Evolutionary conservation across 2,888 invertebrate genomes (phyloP).

Genomic region (Anthrax anthrax): DNA sequence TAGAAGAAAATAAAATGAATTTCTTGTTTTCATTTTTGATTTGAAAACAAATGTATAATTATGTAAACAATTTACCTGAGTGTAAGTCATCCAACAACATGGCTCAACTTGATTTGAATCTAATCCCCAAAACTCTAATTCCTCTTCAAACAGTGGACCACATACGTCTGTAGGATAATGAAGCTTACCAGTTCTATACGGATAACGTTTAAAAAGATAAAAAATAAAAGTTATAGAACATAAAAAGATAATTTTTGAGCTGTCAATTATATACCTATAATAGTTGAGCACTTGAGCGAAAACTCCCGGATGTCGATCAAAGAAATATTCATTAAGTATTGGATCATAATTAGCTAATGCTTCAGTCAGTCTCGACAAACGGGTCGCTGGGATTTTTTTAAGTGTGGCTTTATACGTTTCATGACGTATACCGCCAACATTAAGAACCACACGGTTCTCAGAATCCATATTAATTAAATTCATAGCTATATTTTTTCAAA

Average conservation of each 20-base stretch:
- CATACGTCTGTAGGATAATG: conserved; percentile 99
- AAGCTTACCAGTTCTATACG: conserved; percentile 79
- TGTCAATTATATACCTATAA: conserved; percentile 50
- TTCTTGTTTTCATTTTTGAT: no score
- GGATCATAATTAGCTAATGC: conserved; percentile 98
- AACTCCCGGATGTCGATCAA: conserved; percentile 91
- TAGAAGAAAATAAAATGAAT: no score
- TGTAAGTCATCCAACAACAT: conserved; percentile 99
- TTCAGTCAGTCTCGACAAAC: conserved; percentile 86
- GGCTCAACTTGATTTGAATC: conserved; percentile 99
- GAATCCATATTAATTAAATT: conserved; percentile 90
- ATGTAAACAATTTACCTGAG: conserved; percentile 63
- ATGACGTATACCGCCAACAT: conserved; percentile 96
- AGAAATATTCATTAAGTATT: conserved; percentile 98
- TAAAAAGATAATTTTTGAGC: no score
- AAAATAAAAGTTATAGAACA: no score
- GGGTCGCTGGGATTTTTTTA: conserved; percentile 94
- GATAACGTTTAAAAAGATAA: no score
- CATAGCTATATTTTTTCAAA: conserved; percentile 45
- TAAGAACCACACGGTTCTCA: conserved; percentile 96
- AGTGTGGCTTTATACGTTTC: conserved; percentile 92
- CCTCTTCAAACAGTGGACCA: conserved; percentile 97
- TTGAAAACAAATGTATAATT: no score
- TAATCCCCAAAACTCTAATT: conserved; percentile 97
- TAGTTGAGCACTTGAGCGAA: conserved; percentile 96